phyloP scores from a whole-genome alignment of 2,888 invertebrate genomes.

The Epiblema foenella region DNA sequence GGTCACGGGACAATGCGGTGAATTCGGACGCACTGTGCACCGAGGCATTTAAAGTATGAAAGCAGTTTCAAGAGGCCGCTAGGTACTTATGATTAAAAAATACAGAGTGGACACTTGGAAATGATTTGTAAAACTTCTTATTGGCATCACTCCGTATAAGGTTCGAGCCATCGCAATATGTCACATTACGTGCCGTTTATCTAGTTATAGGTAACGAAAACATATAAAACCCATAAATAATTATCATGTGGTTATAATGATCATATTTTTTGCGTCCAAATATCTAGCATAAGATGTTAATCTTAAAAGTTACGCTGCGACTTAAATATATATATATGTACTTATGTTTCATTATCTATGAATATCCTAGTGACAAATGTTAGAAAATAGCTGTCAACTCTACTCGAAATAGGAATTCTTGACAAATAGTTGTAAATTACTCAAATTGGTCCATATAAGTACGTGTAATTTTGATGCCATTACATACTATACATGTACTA shows the following conservation, averaged over 20 bases:
- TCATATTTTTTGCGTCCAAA: background rate
- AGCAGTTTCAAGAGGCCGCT: constrained; percentile 47
- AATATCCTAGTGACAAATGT: no score
- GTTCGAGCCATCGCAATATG: constrained; percentile 12
- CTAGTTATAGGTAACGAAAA: constrained; percentile 16
- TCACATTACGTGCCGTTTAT: constrained; percentile 31
- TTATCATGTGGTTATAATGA: constrained; percentile 7
- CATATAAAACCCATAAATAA: constrained; percentile 15
- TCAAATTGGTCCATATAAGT: no score
- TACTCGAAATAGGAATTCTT: background rate
- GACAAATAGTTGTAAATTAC: no score
- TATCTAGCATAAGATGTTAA: background rate
- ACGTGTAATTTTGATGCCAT: no score
- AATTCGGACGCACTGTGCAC: constrained; percentile 62
- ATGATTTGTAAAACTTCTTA: constrained; percentile 9
- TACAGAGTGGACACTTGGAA: constrained; percentile 22
- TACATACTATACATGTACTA: no score
- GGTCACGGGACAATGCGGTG: constrained; percentile 64
- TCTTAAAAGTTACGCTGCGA: background rate
- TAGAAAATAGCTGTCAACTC: no score
- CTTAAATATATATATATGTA: background rate
- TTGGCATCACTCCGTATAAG: constrained; percentile 2
- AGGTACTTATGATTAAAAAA: constrained; percentile 31
- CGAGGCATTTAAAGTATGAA: constrained; percentile 66
- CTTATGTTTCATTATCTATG: no score